Percentiles rank a stretch among this genome's conserved stretches.
Evolutionary conservation across 2,797 vertebrate species (phyloP).

Genomic region (Lepus oiostolus): DNA sequence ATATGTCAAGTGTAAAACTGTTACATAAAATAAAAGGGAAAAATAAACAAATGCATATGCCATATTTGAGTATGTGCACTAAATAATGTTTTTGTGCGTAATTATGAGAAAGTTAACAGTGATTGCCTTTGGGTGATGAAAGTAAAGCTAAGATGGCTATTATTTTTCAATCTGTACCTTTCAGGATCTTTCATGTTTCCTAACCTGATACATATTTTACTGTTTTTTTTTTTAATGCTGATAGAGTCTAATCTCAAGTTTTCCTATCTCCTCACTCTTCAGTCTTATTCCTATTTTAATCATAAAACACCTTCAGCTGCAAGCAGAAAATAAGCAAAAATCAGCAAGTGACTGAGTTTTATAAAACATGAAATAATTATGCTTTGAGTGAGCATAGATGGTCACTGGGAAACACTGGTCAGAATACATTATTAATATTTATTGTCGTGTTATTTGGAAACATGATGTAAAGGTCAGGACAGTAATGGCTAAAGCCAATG

Average conservation of each 20-base stretch:
- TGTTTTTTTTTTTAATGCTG: background rate
- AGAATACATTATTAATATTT: slow-evolving; percentile 76
- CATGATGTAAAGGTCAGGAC: slow-evolving; percentile 70
- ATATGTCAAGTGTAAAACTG: background rate
- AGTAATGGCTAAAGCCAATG: slow-evolving; percentile 71
- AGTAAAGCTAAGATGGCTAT: background rate
- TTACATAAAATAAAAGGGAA: slow-evolving; percentile 42
- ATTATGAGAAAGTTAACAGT: background rate
- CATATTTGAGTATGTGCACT: background rate
- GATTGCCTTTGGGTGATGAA: background rate
- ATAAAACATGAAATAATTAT: slow-evolving; percentile 66
- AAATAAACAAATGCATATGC: background rate
- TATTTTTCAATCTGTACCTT: slow-evolving; percentile 23
- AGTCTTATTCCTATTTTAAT: slow-evolving; percentile 47
- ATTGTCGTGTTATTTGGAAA: slow-evolving; percentile 77
- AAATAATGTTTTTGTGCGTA: background rate
- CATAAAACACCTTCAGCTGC: slow-evolving; percentile 46
- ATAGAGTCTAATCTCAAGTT: background rate
- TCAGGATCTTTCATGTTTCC: background rate
- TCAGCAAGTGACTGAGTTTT: slow-evolving; percentile 55
- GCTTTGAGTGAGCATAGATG: slow-evolving; percentile 61
- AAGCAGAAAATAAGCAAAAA: slow-evolving; percentile 52
- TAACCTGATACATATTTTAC: background rate
- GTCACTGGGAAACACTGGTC: slow-evolving; percentile 59
- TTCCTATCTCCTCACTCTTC: background rate